phyloP scores from a whole-genome alignment of 2,113 vertebrate genomes.

The Terrapene triunguis region DNA sequence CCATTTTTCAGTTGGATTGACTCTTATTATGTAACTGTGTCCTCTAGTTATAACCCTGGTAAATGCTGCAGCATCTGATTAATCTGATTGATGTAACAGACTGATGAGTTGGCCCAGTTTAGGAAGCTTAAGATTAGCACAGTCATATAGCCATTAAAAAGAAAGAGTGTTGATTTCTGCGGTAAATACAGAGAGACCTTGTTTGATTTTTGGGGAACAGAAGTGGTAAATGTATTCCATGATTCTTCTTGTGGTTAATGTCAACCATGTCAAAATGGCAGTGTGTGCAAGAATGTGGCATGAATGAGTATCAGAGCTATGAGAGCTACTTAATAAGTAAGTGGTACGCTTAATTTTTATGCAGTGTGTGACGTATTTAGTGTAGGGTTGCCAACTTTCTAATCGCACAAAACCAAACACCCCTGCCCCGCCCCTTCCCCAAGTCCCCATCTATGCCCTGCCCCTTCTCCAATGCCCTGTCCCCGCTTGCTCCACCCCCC shows the following conservation, averaged over 20 bases:
- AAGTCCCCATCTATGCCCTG: no score
- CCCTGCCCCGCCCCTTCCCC: no score
- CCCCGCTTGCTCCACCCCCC: no score
- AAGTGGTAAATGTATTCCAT: neutral
- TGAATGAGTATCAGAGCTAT: neutral
- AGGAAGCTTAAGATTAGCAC: constrained; percentile 1
- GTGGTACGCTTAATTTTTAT: neutral
- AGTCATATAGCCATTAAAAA: neutral
- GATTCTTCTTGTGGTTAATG: neutral
- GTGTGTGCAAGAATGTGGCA: neutral
- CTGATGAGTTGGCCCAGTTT: constrained; percentile 63
- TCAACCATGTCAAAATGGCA: neutral
- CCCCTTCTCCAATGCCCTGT: no score
- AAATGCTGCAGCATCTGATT: constrained; percentile 55
- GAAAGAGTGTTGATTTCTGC: neutral
- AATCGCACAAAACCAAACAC: no score
- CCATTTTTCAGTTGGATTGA: constrained; percentile 9
- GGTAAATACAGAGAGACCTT: neutral
- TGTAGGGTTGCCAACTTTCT: no score
- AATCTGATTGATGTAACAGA: constrained; percentile 65
- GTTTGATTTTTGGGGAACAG: neutral
- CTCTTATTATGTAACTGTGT: constrained; percentile 57
- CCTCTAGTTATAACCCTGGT: constrained; percentile 36
- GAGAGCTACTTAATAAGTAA: neutral
- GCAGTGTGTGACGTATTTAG: neutral